Base-by-base conservation (phyloP, 92 coral and sea anemone genomes). In the Actinernus sp. region DNA sequence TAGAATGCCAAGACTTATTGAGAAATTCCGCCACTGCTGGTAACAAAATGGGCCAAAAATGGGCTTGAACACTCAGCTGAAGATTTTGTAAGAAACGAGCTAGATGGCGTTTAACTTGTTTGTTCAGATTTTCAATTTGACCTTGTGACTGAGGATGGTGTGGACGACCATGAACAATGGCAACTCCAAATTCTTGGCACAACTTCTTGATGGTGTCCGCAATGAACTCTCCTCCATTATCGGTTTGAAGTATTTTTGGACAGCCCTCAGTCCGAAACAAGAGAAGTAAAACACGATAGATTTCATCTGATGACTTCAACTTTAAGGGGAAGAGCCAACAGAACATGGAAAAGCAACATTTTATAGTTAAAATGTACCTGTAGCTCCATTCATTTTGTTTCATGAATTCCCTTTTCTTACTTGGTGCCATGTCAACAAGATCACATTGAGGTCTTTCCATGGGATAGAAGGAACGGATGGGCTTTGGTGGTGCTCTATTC, bases 121-220 rank as follows among this genome's bases (percentile, higher is more conserved):
- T 76, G 31, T 76, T 76, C 2, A 76, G 75, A 14, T 76, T 76
- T 19, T 76, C 83, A 1, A 76, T 61, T 28, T 76, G 83, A 17
- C 83, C 83, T 56, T 56, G 83, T 23, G 68, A 55, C 46, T 76
- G 61, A 2, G 68, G 68, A 58, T 76, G 83, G 34, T 76, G 38
- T 10, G 75, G 83, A 22, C 61, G 45, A 4, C 83, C 76, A 44
- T 76, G 83, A 1, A 65, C 58, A 2, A 76, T 55, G 16, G 28
- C 13, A 6, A 55, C 59, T 0, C 40, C 39, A 28, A 73, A 48
- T 2, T 49, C 58, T 50, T 49, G 1, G 1, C 49, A 10, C 18
- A 73, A 61, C 8, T 47, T 47, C 29, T 73, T 61, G 29, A 61
- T 61, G 7, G 61, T 52, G 12, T 57, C 49, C 11, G 58, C 68